Conservation (phyloP, 2,888 invertebrate species). For the Graphium colonna region DNA sequence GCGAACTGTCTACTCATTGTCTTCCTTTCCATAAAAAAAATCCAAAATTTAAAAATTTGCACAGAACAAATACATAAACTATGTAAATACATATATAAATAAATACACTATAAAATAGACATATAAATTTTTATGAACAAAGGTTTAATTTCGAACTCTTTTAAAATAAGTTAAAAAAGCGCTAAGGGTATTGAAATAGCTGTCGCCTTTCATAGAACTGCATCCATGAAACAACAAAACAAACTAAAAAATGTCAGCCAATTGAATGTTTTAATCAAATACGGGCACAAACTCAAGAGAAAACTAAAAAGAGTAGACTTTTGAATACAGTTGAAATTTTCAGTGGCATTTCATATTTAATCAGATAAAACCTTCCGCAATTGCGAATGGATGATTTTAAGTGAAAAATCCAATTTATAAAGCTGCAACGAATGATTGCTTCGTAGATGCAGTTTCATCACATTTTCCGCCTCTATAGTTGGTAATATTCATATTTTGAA, state of each 20-base stretch:
- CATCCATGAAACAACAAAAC: not conserved
- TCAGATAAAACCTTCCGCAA: constrained; percentile 20
- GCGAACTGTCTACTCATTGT: too few relatives aligned
- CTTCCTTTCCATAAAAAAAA: too few relatives aligned
- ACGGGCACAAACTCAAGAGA: constrained; percentile 3
- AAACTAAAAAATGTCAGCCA: not conserved
- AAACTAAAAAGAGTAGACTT: constrained; percentile 9
- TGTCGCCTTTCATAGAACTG: too few relatives aligned
- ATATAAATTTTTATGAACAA: too few relatives aligned
- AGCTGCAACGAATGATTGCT: constrained; percentile 15
- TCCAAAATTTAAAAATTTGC: too few relatives aligned
- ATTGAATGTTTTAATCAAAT: constrained; percentile 10
- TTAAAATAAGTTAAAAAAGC: too few relatives aligned
- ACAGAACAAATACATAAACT: too few relatives aligned
- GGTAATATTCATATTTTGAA: constrained; percentile 3
- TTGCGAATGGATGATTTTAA: constrained; percentile 23
- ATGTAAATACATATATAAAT: too few relatives aligned
- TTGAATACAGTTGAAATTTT: constrained; percentile 11
- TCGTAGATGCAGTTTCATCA: constrained; percentile 18
- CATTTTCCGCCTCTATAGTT: constrained; percentile 13
- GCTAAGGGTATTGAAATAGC: too few relatives aligned
- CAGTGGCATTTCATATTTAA: constrained; percentile 21
- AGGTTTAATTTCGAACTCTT: too few relatives aligned
- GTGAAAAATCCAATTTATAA: constrained; percentile 23
- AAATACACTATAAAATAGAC: too few relatives aligned